phyloP scores from a whole-genome alignment of 2,113 vertebrate genomes.

The Proterorhinus semilunaris region DNA sequence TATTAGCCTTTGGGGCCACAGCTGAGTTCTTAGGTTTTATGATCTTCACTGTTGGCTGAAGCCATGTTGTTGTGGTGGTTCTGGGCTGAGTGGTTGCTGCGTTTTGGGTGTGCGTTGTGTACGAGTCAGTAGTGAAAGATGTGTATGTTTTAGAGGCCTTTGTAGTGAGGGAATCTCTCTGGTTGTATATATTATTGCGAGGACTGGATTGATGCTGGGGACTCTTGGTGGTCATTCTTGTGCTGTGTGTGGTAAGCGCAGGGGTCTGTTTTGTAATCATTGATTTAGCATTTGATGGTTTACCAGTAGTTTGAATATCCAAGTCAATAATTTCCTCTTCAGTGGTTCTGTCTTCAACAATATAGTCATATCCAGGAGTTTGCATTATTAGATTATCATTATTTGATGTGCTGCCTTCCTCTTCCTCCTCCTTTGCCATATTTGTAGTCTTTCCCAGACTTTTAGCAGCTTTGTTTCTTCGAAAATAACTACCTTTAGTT shows the following conservation, averaged over 20 bases:
- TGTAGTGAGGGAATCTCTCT: conserved; percentile 28
- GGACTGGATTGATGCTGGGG: conserved; percentile 22
- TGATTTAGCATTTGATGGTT: conserved; percentile 27
- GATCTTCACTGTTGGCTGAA: conserved; percentile 44
- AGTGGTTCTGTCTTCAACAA: conserved; percentile 55
- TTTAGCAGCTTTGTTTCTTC: conserved; percentile 14
- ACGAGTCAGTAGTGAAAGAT: conserved; percentile 10
- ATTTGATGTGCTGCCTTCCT: conserved; percentile 69
- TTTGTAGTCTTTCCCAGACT: conserved; percentile 7
- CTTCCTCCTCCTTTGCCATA: conserved; percentile 34
- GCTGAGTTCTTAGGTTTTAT: conserved; percentile 45
- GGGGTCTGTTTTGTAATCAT: conserved; percentile 30
- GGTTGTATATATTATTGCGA: conserved; percentile 19
- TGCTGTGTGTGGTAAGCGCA: conserved; percentile 1
- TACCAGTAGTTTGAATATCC: conserved; percentile 39
- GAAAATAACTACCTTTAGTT: conserved; percentile 10
- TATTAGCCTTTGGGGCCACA: conserved; percentile 5
- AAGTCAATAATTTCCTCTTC: conserved; percentile 59
- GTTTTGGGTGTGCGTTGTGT: conserved; percentile 18
- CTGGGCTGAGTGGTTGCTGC: conserved; percentile 14
- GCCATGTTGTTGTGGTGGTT: conserved; percentile 7
- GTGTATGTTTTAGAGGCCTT: conserved; percentile 11
- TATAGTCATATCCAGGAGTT: conserved; percentile 70
- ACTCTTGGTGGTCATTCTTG: background rate
- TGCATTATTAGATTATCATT: conserved; percentile 28